Percentiles rank a stretch among this genome's conserved stretches.
These are phyloP conservation scores for Trogon melanurus DNA, from an alignment of 2,113 vertebrate species.

Conservation along the genomic window DNA sequence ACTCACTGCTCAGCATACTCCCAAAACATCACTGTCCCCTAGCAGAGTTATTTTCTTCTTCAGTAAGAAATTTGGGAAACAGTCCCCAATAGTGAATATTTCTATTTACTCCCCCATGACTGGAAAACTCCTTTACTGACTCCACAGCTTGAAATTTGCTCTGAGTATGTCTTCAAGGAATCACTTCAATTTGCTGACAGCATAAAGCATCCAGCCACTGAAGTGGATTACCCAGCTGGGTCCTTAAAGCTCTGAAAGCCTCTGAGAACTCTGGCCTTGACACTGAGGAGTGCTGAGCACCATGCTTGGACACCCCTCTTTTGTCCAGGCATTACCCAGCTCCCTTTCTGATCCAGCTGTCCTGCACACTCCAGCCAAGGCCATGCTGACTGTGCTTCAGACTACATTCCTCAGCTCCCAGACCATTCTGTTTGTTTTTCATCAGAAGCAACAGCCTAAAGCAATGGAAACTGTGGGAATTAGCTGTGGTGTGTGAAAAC, in stretches of 20 bases:
- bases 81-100: neutral
- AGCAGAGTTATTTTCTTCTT: neutral
- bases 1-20: neutral
- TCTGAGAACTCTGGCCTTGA: accelerated
- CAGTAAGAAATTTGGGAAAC: neutral
- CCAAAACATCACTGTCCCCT: neutral
- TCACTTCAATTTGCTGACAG: neutral
- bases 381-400: neutral
- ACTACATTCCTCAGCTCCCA: conserved; percentile 61
- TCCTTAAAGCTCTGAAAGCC: neutral
- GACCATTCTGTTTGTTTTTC: conserved; percentile 66
- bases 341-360: neutral
- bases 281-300: accelerated
- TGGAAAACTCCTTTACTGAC: neutral
- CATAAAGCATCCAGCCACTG: neutral
- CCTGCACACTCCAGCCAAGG: neutral
- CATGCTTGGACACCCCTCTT: accelerated
- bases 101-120: neutral
- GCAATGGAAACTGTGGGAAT: conserved; percentile 72
- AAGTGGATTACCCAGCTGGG: neutral
- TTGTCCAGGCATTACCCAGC: neutral
- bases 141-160: neutral
- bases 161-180: neutral
- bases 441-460: conserved; percentile 61
- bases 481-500: conserved; percentile 60